These are phyloP conservation scores for Odontamblyopus lacepedii DNA, from an alignment of 2,797 vertebrate species.

Conservation along the genomic window DNA sequence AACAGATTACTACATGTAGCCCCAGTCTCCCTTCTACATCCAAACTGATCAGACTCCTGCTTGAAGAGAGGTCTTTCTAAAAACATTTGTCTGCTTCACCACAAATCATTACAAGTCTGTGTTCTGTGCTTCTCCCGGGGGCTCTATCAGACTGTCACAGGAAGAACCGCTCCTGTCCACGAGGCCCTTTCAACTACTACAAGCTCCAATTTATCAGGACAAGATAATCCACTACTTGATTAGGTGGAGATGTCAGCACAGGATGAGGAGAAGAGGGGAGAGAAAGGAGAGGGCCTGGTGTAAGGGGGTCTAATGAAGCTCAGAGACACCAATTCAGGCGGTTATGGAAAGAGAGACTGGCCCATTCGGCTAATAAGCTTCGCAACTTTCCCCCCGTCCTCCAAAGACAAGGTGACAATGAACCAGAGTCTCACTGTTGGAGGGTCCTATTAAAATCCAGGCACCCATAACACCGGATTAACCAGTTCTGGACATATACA, in stretches of 20 bases:
- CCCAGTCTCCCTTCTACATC: conserved; percentile 20
- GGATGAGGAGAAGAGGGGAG: conserved; percentile 39
- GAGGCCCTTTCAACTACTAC: conserved; percentile 76
- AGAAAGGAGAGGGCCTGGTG: conserved; percentile 44
- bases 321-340: conserved; percentile 57
- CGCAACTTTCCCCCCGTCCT: conserved; percentile 71
- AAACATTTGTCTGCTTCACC: conserved; percentile 80
- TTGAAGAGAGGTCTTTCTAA: conserved; percentile 65
- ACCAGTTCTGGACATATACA: conserved; percentile 32
- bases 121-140: conserved; percentile 71
- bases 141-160: conserved; percentile 76
- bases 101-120: conserved; percentile 79
- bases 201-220: conserved; percentile 83
- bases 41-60: conserved; percentile 65
- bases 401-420: conserved; percentile 78
- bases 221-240: conserved; percentile 83
- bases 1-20: neutral
- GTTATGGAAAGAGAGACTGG: conserved; percentile 34
- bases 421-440: conserved; percentile 65
- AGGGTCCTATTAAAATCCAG: conserved; percentile 71
- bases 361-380: conserved; percentile 69
- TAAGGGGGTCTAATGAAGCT: conserved; percentile 64
- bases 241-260: conserved; percentile 76
- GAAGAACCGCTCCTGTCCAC: conserved; percentile 65
- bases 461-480: conserved; percentile 57